Evolutionary conservation across 1,140 invertebrate genomes (phyloP), one percentile per base, ranked within the genome.

Genomic region (Sinonovacula constricta): DNA sequence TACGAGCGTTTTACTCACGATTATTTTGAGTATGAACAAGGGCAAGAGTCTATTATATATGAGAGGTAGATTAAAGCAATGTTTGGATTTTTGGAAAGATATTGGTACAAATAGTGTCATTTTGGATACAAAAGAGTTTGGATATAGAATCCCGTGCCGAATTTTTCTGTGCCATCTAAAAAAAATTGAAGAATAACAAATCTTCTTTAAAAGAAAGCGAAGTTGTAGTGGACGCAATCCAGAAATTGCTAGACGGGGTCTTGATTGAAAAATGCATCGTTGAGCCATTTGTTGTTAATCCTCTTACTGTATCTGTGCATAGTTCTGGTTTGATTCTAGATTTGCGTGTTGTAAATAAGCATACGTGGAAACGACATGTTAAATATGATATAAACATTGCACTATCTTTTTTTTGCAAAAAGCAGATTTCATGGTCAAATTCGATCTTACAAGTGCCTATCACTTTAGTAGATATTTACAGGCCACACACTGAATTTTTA

Each of bases 101-200:
- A 72, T 74, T 1, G 78, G 51, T 34, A 49, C 60, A 26, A 51
- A 51, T 39, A n/a, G 59, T 28, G 67, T 74, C 59, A 39, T 77
- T 49, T 63, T 68, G 30, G 62, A 72, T 24, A 72, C 63, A 18
- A 71, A 79, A 3, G 12, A 36, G 18, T 31, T 66, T 53, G 75
- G 59, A 18, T 81, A 79, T 59, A 74, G 63, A 65, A 65, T 75
- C 39, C 71, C 71, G 15, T 72, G n/a, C n/a, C n/a, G n/a, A n/a
- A 62, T 26, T 72, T n/a, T 62, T 60, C 70, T 1, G 45, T 18
- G 45, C 68, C 30, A n/a, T 34, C 24, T 57, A 14, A 22, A 66
- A n/a, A 12, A 28, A 30, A 1, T 26, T 3, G 22, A 69, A 34
- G 39, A 69, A 71, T 39, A 71, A 71, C 45, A 71, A 59, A 39